Evolutionary conservation across 2,113 vertebrate genomes (phyloP).

Genomic region (Boulengeromyrus knoepffleri): DNA sequence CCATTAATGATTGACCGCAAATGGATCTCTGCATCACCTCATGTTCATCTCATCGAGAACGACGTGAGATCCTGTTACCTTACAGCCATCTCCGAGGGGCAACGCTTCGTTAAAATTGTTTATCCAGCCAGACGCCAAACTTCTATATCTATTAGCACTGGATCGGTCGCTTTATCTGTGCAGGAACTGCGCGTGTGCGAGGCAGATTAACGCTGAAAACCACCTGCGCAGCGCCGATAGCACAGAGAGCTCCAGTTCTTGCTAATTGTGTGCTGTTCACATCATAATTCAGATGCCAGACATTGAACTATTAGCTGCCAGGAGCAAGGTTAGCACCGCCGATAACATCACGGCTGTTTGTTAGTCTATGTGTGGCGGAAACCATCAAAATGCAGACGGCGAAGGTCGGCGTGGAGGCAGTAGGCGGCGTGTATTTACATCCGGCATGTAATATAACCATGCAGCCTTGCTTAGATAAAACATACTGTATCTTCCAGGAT

Average conservation of each 20-base stretch:
- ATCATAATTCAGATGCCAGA: constrained; percentile 54
- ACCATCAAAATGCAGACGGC: constrained; percentile 16
- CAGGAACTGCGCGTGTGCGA: not conserved
- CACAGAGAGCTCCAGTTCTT: constrained; percentile 22
- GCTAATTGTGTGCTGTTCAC: constrained; percentile 45
- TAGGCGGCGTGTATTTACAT: not conserved
- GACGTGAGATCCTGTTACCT: not conserved
- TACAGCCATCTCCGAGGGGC: not conserved
- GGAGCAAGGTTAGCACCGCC: constrained; percentile 59
- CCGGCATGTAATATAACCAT: not conserved
- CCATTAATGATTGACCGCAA: not conserved
- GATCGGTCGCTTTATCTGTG: not conserved
- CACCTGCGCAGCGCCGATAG: constrained; percentile 40
- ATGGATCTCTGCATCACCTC: not conserved
- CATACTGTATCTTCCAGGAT: not conserved
- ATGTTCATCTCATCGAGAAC: not conserved
- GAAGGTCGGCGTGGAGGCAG: constrained; percentile 8
- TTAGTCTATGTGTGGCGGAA: constrained; percentile 41
- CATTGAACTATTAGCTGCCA: constrained; percentile 46
- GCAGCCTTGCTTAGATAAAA: not conserved
- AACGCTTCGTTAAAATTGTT: constrained; percentile 22
- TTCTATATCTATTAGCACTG: not conserved
- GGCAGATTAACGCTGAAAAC: constrained; percentile 2
- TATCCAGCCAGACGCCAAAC: constrained; percentile 28
- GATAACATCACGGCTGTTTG: constrained; percentile 41